Base-by-base conservation (phyloP, 2,888 invertebrate species). In the Eristalis pertinax region DNA sequence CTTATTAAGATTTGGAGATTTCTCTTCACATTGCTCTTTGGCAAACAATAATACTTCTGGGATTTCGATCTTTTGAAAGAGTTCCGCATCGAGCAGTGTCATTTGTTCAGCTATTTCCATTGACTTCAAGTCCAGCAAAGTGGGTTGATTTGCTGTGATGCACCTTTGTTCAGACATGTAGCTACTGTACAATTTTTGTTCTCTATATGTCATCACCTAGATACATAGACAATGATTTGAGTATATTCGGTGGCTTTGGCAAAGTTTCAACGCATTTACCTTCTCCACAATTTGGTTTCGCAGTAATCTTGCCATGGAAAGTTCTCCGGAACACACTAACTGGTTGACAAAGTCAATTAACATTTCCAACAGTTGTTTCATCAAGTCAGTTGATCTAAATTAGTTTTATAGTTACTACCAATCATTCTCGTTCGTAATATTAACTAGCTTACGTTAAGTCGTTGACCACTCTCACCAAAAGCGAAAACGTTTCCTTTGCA, bases 1-100 rank as follows among this genome's bases (percentile, higher is more conserved):
- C 89, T 97, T 94, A 41, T 98, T 99, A 80, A 99, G 95, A 93
- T 99, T 99, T 2, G 99, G 99, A 91, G 99, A 98, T 90, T 97
- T 95, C 92, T 99, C 99, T 93, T 99, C 99, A 89, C 97, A 98
- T 93, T 99, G 99, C 92, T 99, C 98, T 91, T 98, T 96, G 50
- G 99, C 98, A 99, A 99, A 99, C 90, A 98, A 96, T 89, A 99
- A 94, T 88, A 99, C 97, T 94, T 99, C 99, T 0, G 99, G 98
- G 87, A 99, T 98, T 93, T 99, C 99, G 90, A 99, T 98, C 91
- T 98, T 97, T 92, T 97, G 96, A 93, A 99, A 99, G 64, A 99
- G 94, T 90, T 98, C 97, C 1, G 99, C 97, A 93, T 99, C 99
- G 56, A 99, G 93, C 64, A 98, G 92, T 0, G 99, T 99, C 98